Base-by-base conservation (phyloP, 2,888 invertebrate species). In the Frankliniella fusca region DNA sequence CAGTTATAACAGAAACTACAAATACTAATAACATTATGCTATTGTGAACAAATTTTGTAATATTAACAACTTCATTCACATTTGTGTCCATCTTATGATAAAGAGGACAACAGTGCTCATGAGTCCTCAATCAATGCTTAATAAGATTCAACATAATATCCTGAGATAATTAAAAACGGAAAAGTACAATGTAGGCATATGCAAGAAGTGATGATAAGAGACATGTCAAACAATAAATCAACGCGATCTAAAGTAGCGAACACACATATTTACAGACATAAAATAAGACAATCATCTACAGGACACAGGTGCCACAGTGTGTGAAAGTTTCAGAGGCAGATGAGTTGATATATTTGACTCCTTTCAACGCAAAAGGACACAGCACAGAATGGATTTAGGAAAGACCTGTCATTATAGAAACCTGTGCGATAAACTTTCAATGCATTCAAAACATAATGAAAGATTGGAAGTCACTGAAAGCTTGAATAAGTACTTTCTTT, bases 21-120 rank as follows among this genome's bases (percentile, higher is more conserved):
- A 76, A 27, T 76, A 76, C 70, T 27, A 27, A 76, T 76, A 76
- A 76, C 23, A 76, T 76, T 76, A 76, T 76, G 27, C 70, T 76
- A 76, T 76, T 76, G 3, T 76, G 70, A 23, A 76, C 70, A 76
- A 76, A 76, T 76, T 76, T 76, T 76, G 70, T 23, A 76, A 27
- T 27, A 76, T 27, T 27, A 76, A 76, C 9, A 27, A 76, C 27
- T 76, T 76, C 8, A 23, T 12, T 27, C 23, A 70, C 23, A 70
- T 27, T 76, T 76, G 12, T 12, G 8, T 27, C 27, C 27, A 9
- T 76, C 12, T 27, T 12, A 61, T 61, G 54, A 54, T 54, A 54
- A 54, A 20, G 54, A 54, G 20, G 54, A 20, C 54, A 54, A 54
- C 54, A 54, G 20, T 27, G 70, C 27, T 76, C 20, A 20, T 10